These are phyloP conservation scores for Hymenochirus boettgeri DNA, from an alignment of 2,113 vertebrate genomes.

Conservation along the genomic window DNA sequence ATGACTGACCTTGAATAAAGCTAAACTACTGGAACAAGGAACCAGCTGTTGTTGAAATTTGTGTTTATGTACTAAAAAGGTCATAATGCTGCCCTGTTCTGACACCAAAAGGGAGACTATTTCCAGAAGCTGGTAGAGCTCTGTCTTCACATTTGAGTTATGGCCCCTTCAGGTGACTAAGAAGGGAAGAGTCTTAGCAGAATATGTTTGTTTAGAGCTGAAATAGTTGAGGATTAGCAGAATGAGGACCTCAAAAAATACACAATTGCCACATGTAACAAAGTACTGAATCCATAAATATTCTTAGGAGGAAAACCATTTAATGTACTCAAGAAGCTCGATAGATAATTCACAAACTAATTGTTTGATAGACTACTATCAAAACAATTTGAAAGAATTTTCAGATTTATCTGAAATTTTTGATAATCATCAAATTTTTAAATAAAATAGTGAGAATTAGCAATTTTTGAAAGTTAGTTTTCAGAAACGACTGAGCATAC, in stretches of 20 bases:
- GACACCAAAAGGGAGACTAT: constrained; percentile 26
- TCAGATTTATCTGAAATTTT: too few relatives aligned
- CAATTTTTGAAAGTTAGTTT: too few relatives aligned
- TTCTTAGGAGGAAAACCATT: too few relatives aligned
- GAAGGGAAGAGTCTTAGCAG: constrained; percentile 1
- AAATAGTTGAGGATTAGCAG: constrained; percentile 20
- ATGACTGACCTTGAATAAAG: constrained; percentile 20
- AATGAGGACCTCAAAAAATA: background rate
- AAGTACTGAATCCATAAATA: too few relatives aligned
- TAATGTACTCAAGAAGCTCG: too few relatives aligned
- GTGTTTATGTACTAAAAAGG: constrained; percentile 33
- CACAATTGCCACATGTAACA: too few relatives aligned
- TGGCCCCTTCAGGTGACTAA: constrained; percentile 29
- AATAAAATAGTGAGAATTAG: too few relatives aligned
- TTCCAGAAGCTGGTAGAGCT: constrained; percentile 36
- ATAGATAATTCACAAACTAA: too few relatives aligned
- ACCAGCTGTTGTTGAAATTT: constrained; percentile 33
- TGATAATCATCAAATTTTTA: too few relatives aligned
- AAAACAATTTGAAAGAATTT: too few relatives aligned
- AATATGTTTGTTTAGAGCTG: background rate
- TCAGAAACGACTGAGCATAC: too few relatives aligned
- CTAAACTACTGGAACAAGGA: constrained; percentile 30
- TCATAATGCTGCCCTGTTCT: constrained; percentile 25
- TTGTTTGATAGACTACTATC: too few relatives aligned
- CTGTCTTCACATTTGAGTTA: constrained; percentile 36